Base-by-base conservation (phyloP, 92 coral and sea anemone species). In the Phenganax subtilis region DNA sequence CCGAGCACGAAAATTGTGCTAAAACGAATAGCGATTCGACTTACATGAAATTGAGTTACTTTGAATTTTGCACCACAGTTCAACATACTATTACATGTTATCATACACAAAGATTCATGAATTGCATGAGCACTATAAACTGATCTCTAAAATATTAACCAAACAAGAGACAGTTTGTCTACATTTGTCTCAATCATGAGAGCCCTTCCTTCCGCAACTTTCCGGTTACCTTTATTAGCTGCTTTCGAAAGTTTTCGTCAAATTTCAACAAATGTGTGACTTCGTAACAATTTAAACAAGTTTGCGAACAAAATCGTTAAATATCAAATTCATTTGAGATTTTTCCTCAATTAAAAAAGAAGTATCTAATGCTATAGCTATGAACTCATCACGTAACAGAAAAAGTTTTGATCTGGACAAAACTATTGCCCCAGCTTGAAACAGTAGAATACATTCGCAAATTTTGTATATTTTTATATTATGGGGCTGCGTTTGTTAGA, bases 121-220 rank as follows among this genome's bases (percentile, higher is more conserved):
- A 53, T 29, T n/a, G 0, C 47, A 16, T 68, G 47, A 28, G 11
- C 15, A 3, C 47, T 17, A 12, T 37, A 10, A 37, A 37, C 16
- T 16, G 47, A 6, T 51, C 9, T 2, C 29, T 4, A 76, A 58
- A 52, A 57, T 29, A 30, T 52, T 57, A 59, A 76, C 56, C 16
- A 6, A 6, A 37, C 47, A 17, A 29, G 47, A 76, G 81, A 57
- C 81, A 76, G 64, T 60, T 31, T 76, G 81, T 57, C 81, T 57
- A 51, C 55, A 3, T 11, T 10, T 4, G 55, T 10, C 51, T 29
- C 54, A 12, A 53, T 76, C 81, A 76, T 55, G 57, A 76, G 60
- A 58, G 81, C 71, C 11, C 47, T 57, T 75, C 47, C 81, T 69
- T 57, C 60, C 70, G 69, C n/a, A 54, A 28, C 9, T 73, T 58